phyloP scores from a whole-genome alignment of 2,888 invertebrate genomes.

The Mystacides longicornis region DNA sequence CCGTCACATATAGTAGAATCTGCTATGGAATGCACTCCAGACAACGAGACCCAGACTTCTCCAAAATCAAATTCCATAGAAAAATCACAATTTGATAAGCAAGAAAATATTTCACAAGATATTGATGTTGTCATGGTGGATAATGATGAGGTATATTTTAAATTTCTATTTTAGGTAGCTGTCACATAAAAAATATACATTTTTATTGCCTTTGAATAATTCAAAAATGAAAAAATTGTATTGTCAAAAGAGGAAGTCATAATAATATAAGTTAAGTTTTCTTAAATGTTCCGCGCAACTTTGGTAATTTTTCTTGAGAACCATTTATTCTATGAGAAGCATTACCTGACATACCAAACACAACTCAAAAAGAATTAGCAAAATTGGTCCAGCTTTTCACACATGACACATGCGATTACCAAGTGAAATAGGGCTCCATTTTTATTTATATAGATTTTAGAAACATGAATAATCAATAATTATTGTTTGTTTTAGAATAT shows the following conservation, averaged over 20 bases:
- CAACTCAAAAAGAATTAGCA: too few species aligned
- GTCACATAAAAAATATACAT: too few species aligned
- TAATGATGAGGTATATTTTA: constrained; percentile 39
- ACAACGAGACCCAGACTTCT: constrained; percentile 16
- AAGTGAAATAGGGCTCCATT: too few species aligned
- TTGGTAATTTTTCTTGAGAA: background rate
- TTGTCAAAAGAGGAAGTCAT: too few species aligned
- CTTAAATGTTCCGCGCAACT: background rate
- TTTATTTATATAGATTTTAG: too few species aligned
- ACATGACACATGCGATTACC: too few species aligned
- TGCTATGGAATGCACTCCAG: constrained; percentile 25
- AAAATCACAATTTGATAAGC: constrained; percentile 5
- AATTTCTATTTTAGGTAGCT: background rate
- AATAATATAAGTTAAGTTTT: background rate
- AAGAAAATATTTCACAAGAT: constrained; percentile 27
- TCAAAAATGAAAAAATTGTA: too few species aligned
- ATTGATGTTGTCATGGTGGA: constrained; percentile 44
- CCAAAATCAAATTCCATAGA: constrained; percentile 5
- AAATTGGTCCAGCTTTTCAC: too few species aligned
- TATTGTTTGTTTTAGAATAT: background rate
- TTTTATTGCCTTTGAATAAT: too few species aligned
- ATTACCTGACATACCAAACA: too few species aligned
- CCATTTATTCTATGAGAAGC: too few species aligned
- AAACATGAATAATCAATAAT: too few species aligned
- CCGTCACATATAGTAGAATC: constrained; percentile 31